Conservation (phyloP, 2,113 vertebrate species). For the Sylvilagus bachmani region DNA sequence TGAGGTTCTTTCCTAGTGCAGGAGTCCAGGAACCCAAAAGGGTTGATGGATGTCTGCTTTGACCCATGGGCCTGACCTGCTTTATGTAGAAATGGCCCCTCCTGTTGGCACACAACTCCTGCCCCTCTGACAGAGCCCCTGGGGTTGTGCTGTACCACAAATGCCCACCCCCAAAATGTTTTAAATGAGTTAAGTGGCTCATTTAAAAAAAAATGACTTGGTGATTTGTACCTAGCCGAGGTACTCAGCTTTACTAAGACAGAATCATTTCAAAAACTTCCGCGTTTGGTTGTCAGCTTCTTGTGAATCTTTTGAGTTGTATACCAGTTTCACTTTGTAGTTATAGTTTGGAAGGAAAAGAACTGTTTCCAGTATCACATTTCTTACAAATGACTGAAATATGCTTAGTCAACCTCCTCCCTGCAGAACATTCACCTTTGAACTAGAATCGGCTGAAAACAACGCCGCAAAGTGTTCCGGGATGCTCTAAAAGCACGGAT, state of each 20-base stretch:
- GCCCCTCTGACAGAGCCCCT: neutral
- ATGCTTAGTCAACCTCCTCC: slow-evolving; percentile 56
- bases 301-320: neutral
- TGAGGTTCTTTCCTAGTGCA: neutral
- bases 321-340: neutral
- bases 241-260: slow-evolving; percentile 9
- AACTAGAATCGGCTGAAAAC: slow-evolving; percentile 58
- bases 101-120: neutral
- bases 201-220: neutral
- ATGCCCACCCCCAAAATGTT: neutral
- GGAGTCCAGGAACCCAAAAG: neutral
- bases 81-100: neutral
- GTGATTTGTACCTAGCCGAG: neutral
- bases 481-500: slow-evolving; percentile 56
- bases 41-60: neutral
- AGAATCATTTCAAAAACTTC: slow-evolving; percentile 2
- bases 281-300: neutral
- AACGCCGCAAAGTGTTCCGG: slow-evolving; percentile 2
- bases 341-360: slow-evolving; percentile 13
- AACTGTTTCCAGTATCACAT: slow-evolving; percentile 41
- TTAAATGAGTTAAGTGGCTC: neutral
- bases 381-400: slow-evolving; percentile 63
- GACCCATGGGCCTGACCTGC: neutral
- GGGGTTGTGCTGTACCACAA: neutral
- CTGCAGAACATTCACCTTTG: slow-evolving; percentile 52